Conservation (phyloP, 2,797 vertebrate species). For the Hirundo rustica region DNA sequence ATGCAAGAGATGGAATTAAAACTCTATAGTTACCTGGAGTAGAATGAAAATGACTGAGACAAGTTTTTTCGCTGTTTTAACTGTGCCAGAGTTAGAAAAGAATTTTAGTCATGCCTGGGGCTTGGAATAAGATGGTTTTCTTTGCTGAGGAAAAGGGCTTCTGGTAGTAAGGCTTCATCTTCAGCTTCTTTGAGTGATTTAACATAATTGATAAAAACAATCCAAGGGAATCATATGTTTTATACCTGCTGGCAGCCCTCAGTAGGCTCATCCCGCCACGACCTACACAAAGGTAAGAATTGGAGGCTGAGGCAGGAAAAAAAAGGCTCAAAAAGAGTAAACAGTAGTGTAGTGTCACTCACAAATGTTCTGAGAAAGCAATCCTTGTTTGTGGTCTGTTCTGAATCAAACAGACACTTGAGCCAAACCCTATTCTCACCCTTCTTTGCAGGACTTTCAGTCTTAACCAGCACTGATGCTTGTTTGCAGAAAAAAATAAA, state of each 20-base stretch:
- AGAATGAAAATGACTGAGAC: background rate
- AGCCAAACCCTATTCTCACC: background rate
- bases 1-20: background rate
- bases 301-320: background rate
- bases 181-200: background rate
- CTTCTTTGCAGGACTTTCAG: background rate
- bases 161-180: background rate
- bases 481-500: background rate
- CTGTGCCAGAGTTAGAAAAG: background rate
- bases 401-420: background rate
- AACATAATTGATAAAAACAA: background rate
- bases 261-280: background rate
- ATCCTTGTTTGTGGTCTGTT: background rate
- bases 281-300: background rate
- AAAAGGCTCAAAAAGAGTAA: background rate
- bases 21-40: background rate
- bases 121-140: background rate
- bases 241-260: background rate
- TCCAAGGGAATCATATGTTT: background rate
- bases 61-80: background rate
- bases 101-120: background rate
- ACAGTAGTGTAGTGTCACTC: background rate
- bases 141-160: background rate
- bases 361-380: background rate
- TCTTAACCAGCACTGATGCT: background rate